Base-by-base conservation (phyloP, 2,888 invertebrate genomes). In the Esperia sulphurella region DNA sequence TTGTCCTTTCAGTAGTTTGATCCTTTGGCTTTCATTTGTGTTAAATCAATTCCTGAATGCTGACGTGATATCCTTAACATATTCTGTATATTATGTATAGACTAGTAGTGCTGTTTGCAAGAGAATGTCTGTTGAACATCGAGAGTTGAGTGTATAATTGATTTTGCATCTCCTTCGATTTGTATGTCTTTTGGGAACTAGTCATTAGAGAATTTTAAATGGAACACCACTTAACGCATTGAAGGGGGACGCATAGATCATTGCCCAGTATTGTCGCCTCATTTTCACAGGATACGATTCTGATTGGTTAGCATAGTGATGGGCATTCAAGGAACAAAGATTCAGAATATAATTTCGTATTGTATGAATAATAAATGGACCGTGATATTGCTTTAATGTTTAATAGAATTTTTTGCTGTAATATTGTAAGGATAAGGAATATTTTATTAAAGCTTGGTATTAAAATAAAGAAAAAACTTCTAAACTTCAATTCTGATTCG, bases 291-390 rank as follows among this genome's bases (percentile, higher is more conserved):
- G 6, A n/a, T n/a, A 21, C 10, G 41, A 28, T 29, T 29, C 21
- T 41, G 38, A 13, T 38, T 38, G 21, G 28, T 41, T 41, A 41
- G 28, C 41, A 41, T 10, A 29, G 10, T 41, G 9, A 28, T 40
- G 6, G 28, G 29, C 41, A 33, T 33, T 10, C 7, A 33, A 33
- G 33, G 33, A 33, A 33, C 38, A 28, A 41, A n/a, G 29, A 41
- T 28, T 41, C 28, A 29, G 21, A 28, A 41, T 8, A 21, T 41
- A 10, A 12, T 39, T 39, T 43, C 29, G 7, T 43, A 43, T 29
- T 43, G 33, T 12, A 33, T 35, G 43, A 43, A 43, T 43, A 33
- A 33, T 12, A 43, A 43, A 43, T 43, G 13, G 14, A 43, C 33
- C 29, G 43, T 31, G 33, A 10, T 33, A 43, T 43, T 43, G 14